Conservation (phyloP, 2,888 invertebrate genomes). For the Tethea ocularis region DNA sequence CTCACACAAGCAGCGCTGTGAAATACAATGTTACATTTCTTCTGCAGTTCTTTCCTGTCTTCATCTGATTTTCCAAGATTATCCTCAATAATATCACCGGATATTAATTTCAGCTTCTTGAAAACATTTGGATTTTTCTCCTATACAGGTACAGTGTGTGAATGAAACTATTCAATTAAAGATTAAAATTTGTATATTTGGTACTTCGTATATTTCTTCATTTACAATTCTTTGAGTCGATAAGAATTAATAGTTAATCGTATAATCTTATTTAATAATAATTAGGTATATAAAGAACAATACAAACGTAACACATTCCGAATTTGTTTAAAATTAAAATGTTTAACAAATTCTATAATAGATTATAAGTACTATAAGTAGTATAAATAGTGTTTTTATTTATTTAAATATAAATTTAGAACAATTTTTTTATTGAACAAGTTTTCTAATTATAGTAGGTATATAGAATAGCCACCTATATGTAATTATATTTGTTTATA, state of each 20-base stretch:
- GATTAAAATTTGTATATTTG: constrained; percentile 84
- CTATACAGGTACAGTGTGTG: no score
- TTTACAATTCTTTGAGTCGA: constrained; percentile 77
- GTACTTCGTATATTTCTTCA: constrained; percentile 82
- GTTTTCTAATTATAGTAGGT: constrained; percentile 55
- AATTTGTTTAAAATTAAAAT: constrained; percentile 65
- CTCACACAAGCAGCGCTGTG: constrained; percentile 95
- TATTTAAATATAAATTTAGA: constrained; percentile 53
- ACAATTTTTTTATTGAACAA: constrained; percentile 78
- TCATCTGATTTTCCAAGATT: constrained; percentile 84
- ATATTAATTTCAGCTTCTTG: constrained; percentile 86
- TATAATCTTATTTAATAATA: constrained; percentile 72
- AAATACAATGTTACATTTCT: constrained; percentile 88
- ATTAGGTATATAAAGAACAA: constrained; percentile 67
- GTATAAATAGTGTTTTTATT: constrained; percentile 60
- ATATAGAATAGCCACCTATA: constrained; percentile 65
- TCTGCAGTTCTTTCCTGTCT: constrained; percentile 82
- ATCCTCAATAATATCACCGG: constrained; percentile 86
- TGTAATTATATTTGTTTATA: constrained; percentile 50
- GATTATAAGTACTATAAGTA: constrained; percentile 61
- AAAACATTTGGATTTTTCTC: constrained; percentile 82
- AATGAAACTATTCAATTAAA: constrained; percentile 56
- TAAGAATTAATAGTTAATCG: constrained; percentile 76
- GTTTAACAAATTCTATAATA: constrained; percentile 76
- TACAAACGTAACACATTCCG: constrained; percentile 68